Percentiles rank a stretch among this genome's conserved stretches.
These are phyloP conservation scores for Abramis brama DNA, from an alignment of 2,113 vertebrate genomes.

Conservation along the genomic window DNA sequence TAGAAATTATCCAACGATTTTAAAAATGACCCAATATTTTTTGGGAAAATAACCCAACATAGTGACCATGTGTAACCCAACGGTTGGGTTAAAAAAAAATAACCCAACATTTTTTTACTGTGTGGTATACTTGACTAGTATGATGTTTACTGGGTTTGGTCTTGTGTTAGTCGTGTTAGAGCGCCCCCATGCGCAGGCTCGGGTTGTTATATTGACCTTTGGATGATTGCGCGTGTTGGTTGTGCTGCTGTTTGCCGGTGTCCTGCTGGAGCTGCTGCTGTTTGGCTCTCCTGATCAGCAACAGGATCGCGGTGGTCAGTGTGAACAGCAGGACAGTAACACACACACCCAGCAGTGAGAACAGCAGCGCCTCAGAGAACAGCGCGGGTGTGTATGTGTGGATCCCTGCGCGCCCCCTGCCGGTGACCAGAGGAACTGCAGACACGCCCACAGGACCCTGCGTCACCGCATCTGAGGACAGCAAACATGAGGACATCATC, in stretches of 20 bases:
- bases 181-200: too few relatives aligned
- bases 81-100: too few relatives aligned
- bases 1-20: too few relatives aligned
- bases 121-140: too few relatives aligned
- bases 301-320: conserved; percentile 73
- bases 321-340: conserved; percentile 73
- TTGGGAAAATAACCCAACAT: too few relatives aligned
- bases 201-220: conserved; percentile 67
- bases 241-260: conserved; percentile 16
- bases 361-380: conserved; percentile 59
- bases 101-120: too few relatives aligned
- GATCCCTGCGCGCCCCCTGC: not conserved
- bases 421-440: not conserved
- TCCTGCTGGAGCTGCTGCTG: conserved; percentile 37
- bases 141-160: too few relatives aligned
- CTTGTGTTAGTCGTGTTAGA: too few relatives aligned
- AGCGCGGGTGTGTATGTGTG: not conserved
- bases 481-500: too few relatives aligned
- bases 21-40: too few relatives aligned
- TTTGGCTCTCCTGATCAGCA: conserved; percentile 70
- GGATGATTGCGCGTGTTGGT: conserved; percentile 48
- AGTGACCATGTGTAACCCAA: too few relatives aligned
- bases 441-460: conserved; percentile 6
- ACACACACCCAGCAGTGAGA: conserved; percentile 78
- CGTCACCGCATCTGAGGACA: not conserved